Base-by-base conservation (phyloP, 2,113 vertebrate genomes). In the Cepphus grylle region DNA sequence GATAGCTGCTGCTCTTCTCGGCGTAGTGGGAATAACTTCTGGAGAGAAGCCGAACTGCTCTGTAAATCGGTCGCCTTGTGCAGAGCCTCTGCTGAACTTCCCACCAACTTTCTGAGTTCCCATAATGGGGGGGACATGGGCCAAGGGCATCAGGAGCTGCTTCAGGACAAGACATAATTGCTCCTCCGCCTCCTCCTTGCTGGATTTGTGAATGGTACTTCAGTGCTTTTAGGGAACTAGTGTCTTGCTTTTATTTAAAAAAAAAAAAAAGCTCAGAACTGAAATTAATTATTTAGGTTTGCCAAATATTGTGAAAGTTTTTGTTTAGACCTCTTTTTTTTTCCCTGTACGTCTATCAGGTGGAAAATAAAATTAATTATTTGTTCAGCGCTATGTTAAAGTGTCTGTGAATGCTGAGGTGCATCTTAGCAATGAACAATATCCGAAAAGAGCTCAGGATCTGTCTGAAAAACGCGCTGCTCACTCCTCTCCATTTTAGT, bases 231-330 rank as follows among this genome's bases (percentile, higher is more conserved):
- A 69, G 45, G 29, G 72, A 92, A 79, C 12, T 20, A 77, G 5
- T 16, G 8, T 47, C 40, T 59, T 55, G 10, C 43, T 82, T 55
- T n/a, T 47, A 32, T 70, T 70, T 69, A n/a, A 43, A 26, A 50
- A 22, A 26, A 25, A 27, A 36, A 13, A 45, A 22, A 55, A 50
- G 5, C 14, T 8, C 40, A 73, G 50, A 63, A 70, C 25, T 26
- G 38, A 91, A 76, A 96, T 95, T 67, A 96, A 94, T 97, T 95
- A 90, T 93, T 95, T 88, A 88, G 15, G n/a, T 83, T 95, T 15
- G 4, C 55, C 90, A 96, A 97, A 97, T 92, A 96, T 73, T 88
- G 38, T 93, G 88, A 34, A 94, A 91, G 58, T 49, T 96, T 94
- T 86, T 91, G 76, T 80, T 58, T 78, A 86, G 71, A 62, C 45